Evolutionary conservation across 2,113 vertebrate species (phyloP).

Genomic region (Raja brachyura): DNA sequence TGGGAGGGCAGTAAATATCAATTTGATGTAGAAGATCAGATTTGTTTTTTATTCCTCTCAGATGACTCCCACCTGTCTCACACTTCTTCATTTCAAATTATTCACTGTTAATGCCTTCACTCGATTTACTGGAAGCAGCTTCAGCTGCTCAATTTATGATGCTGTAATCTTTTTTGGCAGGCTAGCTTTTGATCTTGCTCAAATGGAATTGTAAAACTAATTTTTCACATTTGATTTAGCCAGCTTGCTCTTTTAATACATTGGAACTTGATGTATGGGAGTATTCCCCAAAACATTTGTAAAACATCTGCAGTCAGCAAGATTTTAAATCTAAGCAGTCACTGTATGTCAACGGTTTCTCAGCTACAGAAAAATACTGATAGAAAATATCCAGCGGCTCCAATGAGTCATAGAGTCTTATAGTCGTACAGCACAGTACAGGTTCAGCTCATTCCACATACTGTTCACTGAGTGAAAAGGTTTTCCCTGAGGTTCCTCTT

Average conservation of each 20-base stretch:
- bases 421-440: too few relatives aligned
- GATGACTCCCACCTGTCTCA: background rate
- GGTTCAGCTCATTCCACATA: too few relatives aligned
- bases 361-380: background rate
- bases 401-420: background rate
- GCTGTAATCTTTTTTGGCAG: background rate
- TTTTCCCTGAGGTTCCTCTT: too few relatives aligned
- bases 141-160: background rate
- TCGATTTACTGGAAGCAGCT: background rate
- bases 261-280: background rate
- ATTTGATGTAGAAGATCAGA: too few relatives aligned
- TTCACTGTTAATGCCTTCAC: background rate
- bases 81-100: background rate
- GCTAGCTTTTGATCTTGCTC: background rate
- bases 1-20: too few relatives aligned
- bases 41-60: too few relatives aligned
- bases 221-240: background rate
- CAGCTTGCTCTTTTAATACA: background rate
- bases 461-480: too few relatives aligned
- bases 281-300: background rate
- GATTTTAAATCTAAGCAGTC: background rate
- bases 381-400: background rate
- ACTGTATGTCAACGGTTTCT: background rate
- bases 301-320: background rate
- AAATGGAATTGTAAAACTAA: background rate